Evolutionary conservation across 2,797 vertebrate species (phyloP), one percentile per base, ranked within the genome.

Genomic region (Hylomyscus alleni): DNA sequence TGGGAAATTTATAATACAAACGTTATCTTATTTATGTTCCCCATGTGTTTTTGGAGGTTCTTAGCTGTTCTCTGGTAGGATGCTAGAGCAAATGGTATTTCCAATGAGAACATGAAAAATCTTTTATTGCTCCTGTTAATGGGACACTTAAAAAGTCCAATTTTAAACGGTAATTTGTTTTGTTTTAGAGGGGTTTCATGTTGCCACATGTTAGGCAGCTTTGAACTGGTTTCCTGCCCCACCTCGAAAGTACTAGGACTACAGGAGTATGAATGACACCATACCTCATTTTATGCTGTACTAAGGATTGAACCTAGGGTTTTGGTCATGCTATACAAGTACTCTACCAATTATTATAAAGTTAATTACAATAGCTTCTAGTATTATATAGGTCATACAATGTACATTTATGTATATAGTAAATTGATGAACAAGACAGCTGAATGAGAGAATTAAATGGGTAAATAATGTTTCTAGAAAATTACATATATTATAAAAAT

Each of bases 381-480:
- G 34, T 84, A 26, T 62, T 44, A 44, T 22, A 24, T 76, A 26
- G 54, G 76, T 77, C 81, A 82, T 56, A 84, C 47, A 87, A n/a
- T 47, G 13, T 80, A 2, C 29, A 95, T 11, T 8, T 78, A 93
- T 37, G 15, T 78, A 65, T 47, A 94, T 26, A 69, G 86, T 82
- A 91, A 93, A 73, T 62, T 83, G 84, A 14, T 86, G 50, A 92
- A 91, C 34, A 94, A 94, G 87, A 93, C 72, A 12, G 50, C 17
- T 93, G 92, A 84, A 75, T 26, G 17, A 87, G 52, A 47, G 93
- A 72, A 89, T 69, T 54, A 94, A 94, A 96, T 82, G 50, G 47
- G 26, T 58, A 44, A 88, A 83, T 86, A 82, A 76, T 20, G 87
- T 92, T 92, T 94, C 54, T 62, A 95, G 5, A 94, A 96, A 95